Base-by-base conservation (phyloP, 2,797 vertebrate genomes). In the Balearica regulorum region DNA sequence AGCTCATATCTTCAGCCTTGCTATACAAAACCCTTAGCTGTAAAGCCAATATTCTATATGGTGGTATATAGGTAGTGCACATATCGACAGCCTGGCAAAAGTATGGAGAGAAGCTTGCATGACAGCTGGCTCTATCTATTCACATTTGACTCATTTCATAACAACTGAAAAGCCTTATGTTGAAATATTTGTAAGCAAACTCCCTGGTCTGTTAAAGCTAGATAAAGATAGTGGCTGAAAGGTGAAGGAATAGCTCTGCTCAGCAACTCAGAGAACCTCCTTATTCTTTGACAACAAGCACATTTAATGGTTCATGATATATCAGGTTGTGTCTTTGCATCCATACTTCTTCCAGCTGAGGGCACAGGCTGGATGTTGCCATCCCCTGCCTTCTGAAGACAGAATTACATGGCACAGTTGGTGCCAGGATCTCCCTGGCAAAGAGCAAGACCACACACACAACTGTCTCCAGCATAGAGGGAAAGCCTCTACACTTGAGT, bases 141-240 rank as follows among this genome's bases (percentile, higher is more conserved):
- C 58, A 70, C 80, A 84, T 95, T 93, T 93, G 80, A 94, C 70
- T 93, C 80, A 96, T 87, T 93, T 90, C 91, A 73, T 91, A 96
- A 88, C 79, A 94, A 94, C 83, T 83, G 83, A 93, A 96, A 96
- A 96, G 37, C 70, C 91, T 90, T 94, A 79, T 83, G 83, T 91
- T 95, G 77, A 94, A 90, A 95, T 96, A 91, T 94, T 95, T 97
- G 83, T 94, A 96, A 96, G 86, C 88, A 92, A 87, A 91, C 70
- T 93, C 60, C 26, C 21, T 70, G 53, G 77, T 84, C 78, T 90
- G 46, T 77, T 89, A 90, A 77, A 93, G 18, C 21, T 83, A 39
- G 73, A 84, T 82, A 89, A 87, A 94, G 75, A 48, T 12, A 82
- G 73, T 54, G 83, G n/a, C 51, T 77, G 75, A 44, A 73, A 93